phyloP scores from a whole-genome alignment of 2,113 vertebrate genomes.

The Cercopithecus mona region DNA sequence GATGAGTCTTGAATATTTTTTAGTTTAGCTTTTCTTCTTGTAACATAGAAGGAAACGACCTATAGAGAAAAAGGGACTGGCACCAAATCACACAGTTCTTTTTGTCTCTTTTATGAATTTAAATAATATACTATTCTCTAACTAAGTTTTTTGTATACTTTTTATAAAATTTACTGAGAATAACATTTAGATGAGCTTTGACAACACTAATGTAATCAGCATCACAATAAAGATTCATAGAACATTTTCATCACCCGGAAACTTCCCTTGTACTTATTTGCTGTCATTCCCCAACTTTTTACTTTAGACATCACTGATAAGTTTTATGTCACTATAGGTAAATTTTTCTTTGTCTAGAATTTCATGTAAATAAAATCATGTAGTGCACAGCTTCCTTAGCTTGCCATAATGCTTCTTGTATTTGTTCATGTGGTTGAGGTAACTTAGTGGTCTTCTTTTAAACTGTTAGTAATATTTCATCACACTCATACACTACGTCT shows the following conservation, averaged over 20 bases:
- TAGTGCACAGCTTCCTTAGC: not conserved
- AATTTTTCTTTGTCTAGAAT: not conserved
- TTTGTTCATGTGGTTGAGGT: not conserved
- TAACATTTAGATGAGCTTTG: not conserved
- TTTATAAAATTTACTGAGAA: not conserved
- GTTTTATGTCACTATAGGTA: not conserved
- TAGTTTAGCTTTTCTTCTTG: not conserved
- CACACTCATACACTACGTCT: not conserved
- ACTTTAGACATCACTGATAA: not conserved
- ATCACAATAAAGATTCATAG: not conserved
- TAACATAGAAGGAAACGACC: not conserved
- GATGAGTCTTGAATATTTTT: not conserved
- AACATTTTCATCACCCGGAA: not conserved
- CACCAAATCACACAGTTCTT: not conserved
- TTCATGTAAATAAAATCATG: not conserved
- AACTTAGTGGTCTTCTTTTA: not conserved
- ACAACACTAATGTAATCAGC: not conserved
- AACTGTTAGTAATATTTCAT: not conserved
- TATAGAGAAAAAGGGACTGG: not conserved
- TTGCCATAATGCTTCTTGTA: not conserved
- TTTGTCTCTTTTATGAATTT: not conserved
- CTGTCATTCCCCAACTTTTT: not conserved
- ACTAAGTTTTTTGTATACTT: not conserved
- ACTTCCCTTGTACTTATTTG: not conserved
- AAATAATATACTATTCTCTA: not conserved